These are phyloP conservation scores for Aplochiton taeniatus DNA, from an alignment of 2,797 vertebrate species.

Conservation along the genomic window DNA sequence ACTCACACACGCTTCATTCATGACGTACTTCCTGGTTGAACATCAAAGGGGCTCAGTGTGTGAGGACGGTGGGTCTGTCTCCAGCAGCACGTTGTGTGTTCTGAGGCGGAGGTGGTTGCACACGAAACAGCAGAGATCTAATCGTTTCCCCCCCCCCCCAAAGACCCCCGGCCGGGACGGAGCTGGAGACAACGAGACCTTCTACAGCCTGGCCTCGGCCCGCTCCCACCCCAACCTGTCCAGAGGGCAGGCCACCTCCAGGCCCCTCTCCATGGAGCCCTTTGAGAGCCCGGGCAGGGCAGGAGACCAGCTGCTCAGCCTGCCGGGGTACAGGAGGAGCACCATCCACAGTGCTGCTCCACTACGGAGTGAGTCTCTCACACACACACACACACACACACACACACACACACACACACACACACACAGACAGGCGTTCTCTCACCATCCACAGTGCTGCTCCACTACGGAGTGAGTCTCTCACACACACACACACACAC, in stretches of 20 bases:
- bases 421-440: too few relatives aligned
- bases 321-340: conserved; percentile 90
- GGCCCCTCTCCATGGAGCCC: conserved; percentile 66
- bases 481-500: not conserved
- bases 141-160: conserved; percentile 14
- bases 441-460: conserved; percentile 61
- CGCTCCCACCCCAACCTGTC: conserved; percentile 70
- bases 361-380: conserved; percentile 58
- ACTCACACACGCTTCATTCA: too few relatives aligned
- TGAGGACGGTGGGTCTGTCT: too few relatives aligned
- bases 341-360: conserved; percentile 64
- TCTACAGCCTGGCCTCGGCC: conserved; percentile 74
- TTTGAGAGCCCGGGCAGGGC: conserved; percentile 53
- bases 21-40: too few relatives aligned
- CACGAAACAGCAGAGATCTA: too few relatives aligned
- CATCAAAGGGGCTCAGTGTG: too few relatives aligned
- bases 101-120: too few relatives aligned
- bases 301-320: conserved; percentile 74
- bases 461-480: conserved; percentile 64
- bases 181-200: conserved; percentile 67
- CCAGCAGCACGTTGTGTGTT: too few relatives aligned
- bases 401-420: too few relatives aligned
- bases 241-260: conserved; percentile 39
- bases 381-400: too few relatives aligned
- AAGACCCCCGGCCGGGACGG: conserved; percentile 66